phyloP scores from a whole-genome alignment of 2,888 invertebrate genomes.

The Leucophora obtusa region DNA sequence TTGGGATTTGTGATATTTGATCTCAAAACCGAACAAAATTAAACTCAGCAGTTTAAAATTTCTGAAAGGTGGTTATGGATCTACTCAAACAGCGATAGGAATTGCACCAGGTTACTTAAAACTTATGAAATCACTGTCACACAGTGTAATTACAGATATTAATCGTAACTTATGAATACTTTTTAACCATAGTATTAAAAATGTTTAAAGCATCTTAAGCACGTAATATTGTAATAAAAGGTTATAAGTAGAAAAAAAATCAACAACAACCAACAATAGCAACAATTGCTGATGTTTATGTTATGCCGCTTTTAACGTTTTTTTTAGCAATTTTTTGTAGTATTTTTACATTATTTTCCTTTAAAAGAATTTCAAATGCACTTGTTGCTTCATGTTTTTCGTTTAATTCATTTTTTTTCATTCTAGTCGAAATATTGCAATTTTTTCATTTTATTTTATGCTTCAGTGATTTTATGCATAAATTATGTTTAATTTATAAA shows the following conservation, averaged over 20 bases:
- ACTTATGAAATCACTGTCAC: too few relatives aligned
- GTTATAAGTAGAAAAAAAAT: constrained; percentile 46
- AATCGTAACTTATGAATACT: background rate
- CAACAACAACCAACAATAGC: constrained; percentile 4
- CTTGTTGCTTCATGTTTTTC: constrained; percentile 56
- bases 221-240: constrained; percentile 64
- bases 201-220: constrained; percentile 53
- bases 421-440: constrained; percentile 36
- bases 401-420: constrained; percentile 28
- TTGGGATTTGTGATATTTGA: too few relatives aligned
- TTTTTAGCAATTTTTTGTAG: constrained; percentile 6
- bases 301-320: constrained; percentile 47
- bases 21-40: too few relatives aligned
- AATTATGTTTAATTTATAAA: constrained; percentile 67
- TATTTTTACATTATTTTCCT: constrained; percentile 23
- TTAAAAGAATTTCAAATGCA: constrained; percentile 58
- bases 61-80: too few relatives aligned
- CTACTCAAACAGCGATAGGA: too few relatives aligned
- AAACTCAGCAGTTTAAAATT: too few relatives aligned
- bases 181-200: background rate
- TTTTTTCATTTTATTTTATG: constrained; percentile 65
- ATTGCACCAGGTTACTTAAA: too few relatives aligned
- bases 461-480: constrained; percentile 75
- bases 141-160: too few relatives aligned
- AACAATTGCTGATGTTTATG: constrained; percentile 48